These are phyloP conservation scores for Euclidia mi DNA, from an alignment of 2,888 invertebrate genomes.

Conservation along the genomic window DNA sequence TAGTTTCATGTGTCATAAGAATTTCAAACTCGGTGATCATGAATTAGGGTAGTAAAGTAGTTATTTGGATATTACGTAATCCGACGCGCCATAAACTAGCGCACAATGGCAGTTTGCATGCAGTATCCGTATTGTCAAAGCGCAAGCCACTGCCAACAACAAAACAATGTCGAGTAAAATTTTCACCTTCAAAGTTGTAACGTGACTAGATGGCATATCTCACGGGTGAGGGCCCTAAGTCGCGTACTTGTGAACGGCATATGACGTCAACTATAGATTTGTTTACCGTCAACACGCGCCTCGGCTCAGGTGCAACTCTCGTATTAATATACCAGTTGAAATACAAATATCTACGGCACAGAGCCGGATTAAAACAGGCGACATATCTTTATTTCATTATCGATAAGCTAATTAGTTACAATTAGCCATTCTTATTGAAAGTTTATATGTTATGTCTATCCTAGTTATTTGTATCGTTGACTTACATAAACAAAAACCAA, in stretches of 20 bases:
- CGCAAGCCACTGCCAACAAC: slow-evolving; percentile 37
- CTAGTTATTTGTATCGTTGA: no score
- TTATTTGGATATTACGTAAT: neutral
- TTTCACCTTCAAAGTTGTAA: slow-evolving; percentile 63
- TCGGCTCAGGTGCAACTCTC: slow-evolving; percentile 67
- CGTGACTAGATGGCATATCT: slow-evolving; percentile 70
- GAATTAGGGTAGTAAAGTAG: no score
- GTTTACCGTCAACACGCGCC: slow-evolving; percentile 61
- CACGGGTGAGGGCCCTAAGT: slow-evolving; percentile 55
- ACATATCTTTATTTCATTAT: slow-evolving; percentile 29
- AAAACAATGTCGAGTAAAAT: slow-evolving; percentile 53
- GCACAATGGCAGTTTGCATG: neutral
- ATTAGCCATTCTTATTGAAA: no score
- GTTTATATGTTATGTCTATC: no score
- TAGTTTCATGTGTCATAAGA: no score
- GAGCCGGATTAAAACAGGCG: slow-evolving; percentile 54
- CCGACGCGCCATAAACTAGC: neutral
- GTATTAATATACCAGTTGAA: slow-evolving; percentile 69
- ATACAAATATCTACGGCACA: slow-evolving; percentile 61
- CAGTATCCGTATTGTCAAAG: slow-evolving; percentile 22
- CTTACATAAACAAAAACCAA: no score
- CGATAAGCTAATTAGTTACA: neutral
- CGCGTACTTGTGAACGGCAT: slow-evolving; percentile 54
- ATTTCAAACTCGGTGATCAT: no score
- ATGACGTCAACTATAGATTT: slow-evolving; percentile 57